These are phyloP conservation scores for Sitta europaea DNA, from an alignment of 2,113 vertebrate species.

Conservation along the genomic window DNA sequence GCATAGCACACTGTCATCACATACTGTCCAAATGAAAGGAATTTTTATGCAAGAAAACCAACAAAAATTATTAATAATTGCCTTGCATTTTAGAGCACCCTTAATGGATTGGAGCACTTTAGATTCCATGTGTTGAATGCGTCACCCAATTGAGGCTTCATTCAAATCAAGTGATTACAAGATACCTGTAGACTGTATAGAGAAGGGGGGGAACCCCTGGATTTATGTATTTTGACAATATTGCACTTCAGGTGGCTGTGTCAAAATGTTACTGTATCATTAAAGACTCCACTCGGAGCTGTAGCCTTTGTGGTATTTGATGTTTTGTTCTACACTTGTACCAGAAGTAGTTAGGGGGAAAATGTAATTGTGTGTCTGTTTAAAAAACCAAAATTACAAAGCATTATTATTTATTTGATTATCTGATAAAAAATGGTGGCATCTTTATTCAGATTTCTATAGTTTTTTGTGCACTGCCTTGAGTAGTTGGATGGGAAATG, in stretches of 20 bases:
- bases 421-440: not conserved
- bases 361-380: not conserved
- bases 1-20: not conserved
- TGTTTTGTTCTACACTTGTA: not conserved
- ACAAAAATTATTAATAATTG: not conserved
- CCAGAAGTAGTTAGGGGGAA: not conserved
- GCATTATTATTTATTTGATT: not conserved
- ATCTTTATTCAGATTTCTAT: not conserved
- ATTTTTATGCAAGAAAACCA: not conserved
- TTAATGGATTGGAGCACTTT: not conserved
- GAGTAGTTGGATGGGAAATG: not conserved
- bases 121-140: not conserved
- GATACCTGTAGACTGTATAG: not conserved
- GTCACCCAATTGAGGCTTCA: not conserved
- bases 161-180: not conserved
- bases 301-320: not conserved
- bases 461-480: not conserved
- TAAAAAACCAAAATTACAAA: not conserved
- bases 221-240: not conserved
- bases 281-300: not conserved
- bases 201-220: not conserved
- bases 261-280: not conserved
- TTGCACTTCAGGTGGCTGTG: not conserved
- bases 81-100: not conserved
- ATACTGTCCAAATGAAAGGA: not conserved